Percentiles rank a stretch among this genome's conserved stretches.
phyloP scores from a whole-genome alignment of 2,113 vertebrate genomes.

The Nothocercus nigrocapillus region DNA sequence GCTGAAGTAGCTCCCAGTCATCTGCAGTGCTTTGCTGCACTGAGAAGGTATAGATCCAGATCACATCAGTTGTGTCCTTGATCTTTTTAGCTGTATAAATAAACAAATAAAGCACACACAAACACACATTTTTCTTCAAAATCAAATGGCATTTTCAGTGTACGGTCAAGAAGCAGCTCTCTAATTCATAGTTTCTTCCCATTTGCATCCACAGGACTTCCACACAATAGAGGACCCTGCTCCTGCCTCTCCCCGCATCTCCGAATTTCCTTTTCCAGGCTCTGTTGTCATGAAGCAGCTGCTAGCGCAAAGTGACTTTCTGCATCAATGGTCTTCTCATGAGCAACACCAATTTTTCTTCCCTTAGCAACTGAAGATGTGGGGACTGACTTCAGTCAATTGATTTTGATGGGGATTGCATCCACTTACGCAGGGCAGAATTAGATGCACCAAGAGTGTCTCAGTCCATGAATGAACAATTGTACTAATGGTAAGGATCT shows the following conservation, averaged over 20 bases:
- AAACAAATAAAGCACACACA: not conserved
- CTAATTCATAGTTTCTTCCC: not conserved
- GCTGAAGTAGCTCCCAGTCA: not conserved
- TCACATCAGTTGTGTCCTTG: not conserved
- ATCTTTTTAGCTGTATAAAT: not conserved
- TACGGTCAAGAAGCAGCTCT: not conserved
- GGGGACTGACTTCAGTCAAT: slow-evolving; percentile 36
- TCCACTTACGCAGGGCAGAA: not conserved
- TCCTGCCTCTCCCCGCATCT: not conserved
- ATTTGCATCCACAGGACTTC: not conserved
- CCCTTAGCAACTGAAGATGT: slow-evolving; percentile 35
- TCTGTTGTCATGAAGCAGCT: slow-evolving; percentile 45
- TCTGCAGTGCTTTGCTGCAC: not conserved
- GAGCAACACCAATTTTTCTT: slow-evolving; percentile 5
- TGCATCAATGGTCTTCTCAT: slow-evolving; percentile 22
- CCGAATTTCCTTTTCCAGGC: not conserved
- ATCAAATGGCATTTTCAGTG: not conserved
- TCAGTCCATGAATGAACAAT: not conserved
- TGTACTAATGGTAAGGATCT: not conserved
- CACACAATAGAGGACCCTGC: not conserved
- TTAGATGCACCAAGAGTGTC: not conserved
- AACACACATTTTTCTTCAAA: not conserved
- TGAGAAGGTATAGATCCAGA: not conserved
- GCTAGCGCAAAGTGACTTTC: slow-evolving; percentile 42
- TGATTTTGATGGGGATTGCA: slow-evolving; percentile 25